phyloP scores from a whole-genome alignment of 2,888 invertebrate species.

The Hecatera dysodea region DNA sequence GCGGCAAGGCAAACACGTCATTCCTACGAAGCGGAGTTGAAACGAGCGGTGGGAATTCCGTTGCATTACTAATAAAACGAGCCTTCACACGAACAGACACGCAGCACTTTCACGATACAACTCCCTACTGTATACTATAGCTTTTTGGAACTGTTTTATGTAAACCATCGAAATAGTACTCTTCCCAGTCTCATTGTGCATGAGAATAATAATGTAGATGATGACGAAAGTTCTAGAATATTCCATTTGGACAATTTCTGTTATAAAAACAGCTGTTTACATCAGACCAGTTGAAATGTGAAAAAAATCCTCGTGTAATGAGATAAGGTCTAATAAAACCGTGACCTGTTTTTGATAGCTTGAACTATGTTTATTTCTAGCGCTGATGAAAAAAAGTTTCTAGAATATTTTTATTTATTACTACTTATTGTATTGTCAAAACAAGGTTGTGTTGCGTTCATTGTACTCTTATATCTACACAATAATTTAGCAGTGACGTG shows the following conservation, averaged over 20 bases:
- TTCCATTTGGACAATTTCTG: not conserved
- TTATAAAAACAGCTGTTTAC: slow-evolving; percentile 6
- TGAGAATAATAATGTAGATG: slow-evolving; percentile 14
- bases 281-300: not conserved
- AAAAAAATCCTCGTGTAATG: not conserved
- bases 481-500: slow-evolving; percentile 18
- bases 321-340: slow-evolving; percentile 24
- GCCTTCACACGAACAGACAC: slow-evolving; percentile 47
- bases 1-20: slow-evolving; percentile 38
- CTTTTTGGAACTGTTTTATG: slow-evolving; percentile 38
- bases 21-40: slow-evolving; percentile 47
- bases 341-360: slow-evolving; percentile 6
- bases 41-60: slow-evolving; percentile 58
- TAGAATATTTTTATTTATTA: not conserved
- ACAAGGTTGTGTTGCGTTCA: slow-evolving; percentile 16
- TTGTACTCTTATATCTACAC: slow-evolving; percentile 2
- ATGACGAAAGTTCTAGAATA: slow-evolving; percentile 13
- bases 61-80: slow-evolving; percentile 65
- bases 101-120: slow-evolving; percentile 51
- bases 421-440: slow-evolving; percentile 14
- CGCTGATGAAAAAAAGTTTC: slow-evolving; percentile 8
- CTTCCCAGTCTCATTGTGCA: slow-evolving; percentile 17
- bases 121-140: slow-evolving; percentile 42
- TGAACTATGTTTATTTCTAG: slow-evolving; percentile 13
- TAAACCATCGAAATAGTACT: slow-evolving; percentile 14